These are phyloP conservation scores for Craniophora ligustri DNA, from an alignment of 2,888 invertebrate genomes.

Conservation along the genomic window DNA sequence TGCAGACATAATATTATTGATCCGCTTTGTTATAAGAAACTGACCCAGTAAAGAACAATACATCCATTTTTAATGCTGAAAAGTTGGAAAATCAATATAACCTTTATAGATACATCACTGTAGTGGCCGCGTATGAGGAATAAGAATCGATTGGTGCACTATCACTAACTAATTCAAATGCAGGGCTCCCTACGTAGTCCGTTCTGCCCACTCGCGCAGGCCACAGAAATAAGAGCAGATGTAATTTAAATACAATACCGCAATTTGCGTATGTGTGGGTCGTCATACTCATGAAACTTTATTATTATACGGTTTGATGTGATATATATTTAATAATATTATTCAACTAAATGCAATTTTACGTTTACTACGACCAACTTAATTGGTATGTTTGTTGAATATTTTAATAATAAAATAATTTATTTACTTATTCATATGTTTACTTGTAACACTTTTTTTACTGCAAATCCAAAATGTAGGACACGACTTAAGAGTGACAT, in stretches of 20 bases:
- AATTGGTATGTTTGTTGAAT: slow-evolving; percentile 1
- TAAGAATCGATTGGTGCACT: slow-evolving; percentile 39
- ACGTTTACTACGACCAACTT: background rate
- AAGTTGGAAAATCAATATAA: slow-evolving; percentile 53
- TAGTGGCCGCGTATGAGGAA: slow-evolving; percentile 38
- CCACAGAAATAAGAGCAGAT: slow-evolving; percentile 55
- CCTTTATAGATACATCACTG: slow-evolving; percentile 24
- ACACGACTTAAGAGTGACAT: slow-evolving; percentile 42
- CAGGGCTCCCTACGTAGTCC: slow-evolving; percentile 30
- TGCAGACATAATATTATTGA: background rate
- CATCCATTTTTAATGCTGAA: slow-evolving; percentile 43
- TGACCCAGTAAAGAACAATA: slow-evolving; percentile 15
- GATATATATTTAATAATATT: slow-evolving; percentile 1
- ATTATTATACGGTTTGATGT: slow-evolving; percentile 15
- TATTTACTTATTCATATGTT: slow-evolving; percentile 23
- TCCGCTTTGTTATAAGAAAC: slow-evolving; percentile 4
- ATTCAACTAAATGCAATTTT: background rate
- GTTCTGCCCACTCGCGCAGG: slow-evolving; percentile 46
- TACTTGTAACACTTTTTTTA: slow-evolving; percentile 36
- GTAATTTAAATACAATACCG: slow-evolving; percentile 71
- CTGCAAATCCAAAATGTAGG: slow-evolving; percentile 35
- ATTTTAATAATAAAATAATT: slow-evolving; percentile 4
- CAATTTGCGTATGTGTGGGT: slow-evolving; percentile 52
- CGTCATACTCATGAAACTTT: slow-evolving; percentile 33
- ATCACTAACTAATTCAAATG: slow-evolving; percentile 57